Percentiles rank a stretch among this genome's conserved stretches.
These are phyloP conservation scores for Hydropsyche tenuis DNA, from an alignment of 1,140 invertebrate genomes.

Conservation along the genomic window DNA sequence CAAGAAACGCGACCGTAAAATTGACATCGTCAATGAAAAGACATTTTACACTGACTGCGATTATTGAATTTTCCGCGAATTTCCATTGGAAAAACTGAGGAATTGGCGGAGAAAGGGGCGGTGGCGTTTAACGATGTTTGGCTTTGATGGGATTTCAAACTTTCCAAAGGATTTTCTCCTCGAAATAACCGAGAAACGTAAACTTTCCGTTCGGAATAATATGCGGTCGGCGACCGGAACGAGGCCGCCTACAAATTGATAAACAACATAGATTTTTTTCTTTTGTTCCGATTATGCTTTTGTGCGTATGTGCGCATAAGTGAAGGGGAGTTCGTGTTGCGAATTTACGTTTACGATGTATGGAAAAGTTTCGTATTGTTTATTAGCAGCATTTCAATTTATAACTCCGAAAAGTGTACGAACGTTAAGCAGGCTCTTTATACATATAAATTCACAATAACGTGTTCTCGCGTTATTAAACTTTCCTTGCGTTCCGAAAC, in stretches of 20 bases:
- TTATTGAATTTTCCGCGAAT: background rate
- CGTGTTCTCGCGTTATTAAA: no score
- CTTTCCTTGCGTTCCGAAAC: no score
- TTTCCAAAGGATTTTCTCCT: constrained; percentile 15
- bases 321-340: no score
- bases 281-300: no score
- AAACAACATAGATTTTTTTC: no score
- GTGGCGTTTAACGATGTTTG: constrained; percentile 12
- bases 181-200: background rate
- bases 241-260: no score
- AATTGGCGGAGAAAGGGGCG: background rate
- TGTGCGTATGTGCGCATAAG: no score
- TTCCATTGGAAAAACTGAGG: no score
- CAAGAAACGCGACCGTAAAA: no score
- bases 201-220: constrained; percentile 9
- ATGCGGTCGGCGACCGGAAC: background rate
- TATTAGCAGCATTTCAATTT: constrained; percentile 22
- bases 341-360: no score
- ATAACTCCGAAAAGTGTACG: constrained; percentile 6
- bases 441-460: constrained; percentile 9
- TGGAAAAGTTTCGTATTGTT: constrained; percentile 15
- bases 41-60: background rate
- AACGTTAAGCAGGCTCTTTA: background rate
- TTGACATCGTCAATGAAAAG: background rate
- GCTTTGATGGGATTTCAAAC: constrained; percentile 22